Percentiles rank a stretch among this genome's conserved stretches.
Conservation (phyloP, 2,113 vertebrate species). For the Corythaixoides concolor region DNA sequence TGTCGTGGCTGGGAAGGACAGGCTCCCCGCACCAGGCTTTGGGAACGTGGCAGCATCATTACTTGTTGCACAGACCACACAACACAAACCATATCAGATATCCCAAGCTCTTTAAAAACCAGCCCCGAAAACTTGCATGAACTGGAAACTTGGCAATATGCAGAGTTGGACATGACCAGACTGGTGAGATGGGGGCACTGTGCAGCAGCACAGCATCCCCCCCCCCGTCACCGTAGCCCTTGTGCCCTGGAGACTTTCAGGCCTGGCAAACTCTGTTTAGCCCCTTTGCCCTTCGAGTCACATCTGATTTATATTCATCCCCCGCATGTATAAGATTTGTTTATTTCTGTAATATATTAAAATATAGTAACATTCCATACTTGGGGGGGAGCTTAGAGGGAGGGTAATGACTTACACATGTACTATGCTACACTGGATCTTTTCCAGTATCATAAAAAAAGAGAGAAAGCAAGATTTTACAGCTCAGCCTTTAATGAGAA, state of each 20-base stretch:
- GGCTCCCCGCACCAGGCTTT: fast-evolving
- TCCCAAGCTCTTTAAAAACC: neutral
- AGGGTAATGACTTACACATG: constrained; percentile 58
- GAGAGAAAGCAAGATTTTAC: constrained; percentile 39
- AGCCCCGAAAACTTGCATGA: neutral
- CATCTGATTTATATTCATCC: constrained; percentile 41
- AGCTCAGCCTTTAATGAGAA: constrained; percentile 49
- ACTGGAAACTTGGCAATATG: neutral
- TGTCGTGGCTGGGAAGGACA: neutral
- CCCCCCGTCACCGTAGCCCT: neutral
- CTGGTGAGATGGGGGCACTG: neutral
- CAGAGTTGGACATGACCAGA: neutral
- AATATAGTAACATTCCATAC: constrained; percentile 59
- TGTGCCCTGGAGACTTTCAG: neutral
- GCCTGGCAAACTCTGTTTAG: neutral
- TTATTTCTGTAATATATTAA: constrained; percentile 61
- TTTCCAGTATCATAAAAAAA: constrained; percentile 53
- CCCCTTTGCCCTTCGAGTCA: neutral
- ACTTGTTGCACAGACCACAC: neutral
- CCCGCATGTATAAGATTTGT: constrained; percentile 30
- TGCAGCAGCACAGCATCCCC: neutral
- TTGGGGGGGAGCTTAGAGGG: constrained; percentile 27
- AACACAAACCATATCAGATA: neutral
- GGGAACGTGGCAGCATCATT: neutral
- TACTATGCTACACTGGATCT: constrained; percentile 28